Evolutionary conservation across 2,888 invertebrate genomes (phyloP).

Genomic region (Cosmorhoe ocellata): DNA sequence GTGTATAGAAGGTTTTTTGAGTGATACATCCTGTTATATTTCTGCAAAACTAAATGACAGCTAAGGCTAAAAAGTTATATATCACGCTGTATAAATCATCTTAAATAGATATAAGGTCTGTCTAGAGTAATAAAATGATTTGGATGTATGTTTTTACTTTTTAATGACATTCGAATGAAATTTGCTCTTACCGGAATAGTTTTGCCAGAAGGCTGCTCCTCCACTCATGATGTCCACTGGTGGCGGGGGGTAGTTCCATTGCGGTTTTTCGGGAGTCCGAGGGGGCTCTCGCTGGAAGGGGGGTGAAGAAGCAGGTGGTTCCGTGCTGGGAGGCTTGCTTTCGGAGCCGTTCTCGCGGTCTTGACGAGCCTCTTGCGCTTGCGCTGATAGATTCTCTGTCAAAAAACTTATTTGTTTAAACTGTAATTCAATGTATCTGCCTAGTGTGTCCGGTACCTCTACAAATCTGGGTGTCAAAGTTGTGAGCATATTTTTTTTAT

Average conservation of each 20-base stretch:
- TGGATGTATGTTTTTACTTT: too few species aligned
- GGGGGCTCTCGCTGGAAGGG: conserved; percentile 75
- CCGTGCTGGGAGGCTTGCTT: conserved; percentile 74
- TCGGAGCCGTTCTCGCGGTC: conserved; percentile 76
- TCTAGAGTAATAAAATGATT: too few species aligned
- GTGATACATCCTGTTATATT: not conserved
- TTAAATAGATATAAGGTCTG: too few species aligned
- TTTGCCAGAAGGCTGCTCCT: conserved; percentile 94
- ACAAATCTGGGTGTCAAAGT: too few species aligned
- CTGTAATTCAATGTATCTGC: not conserved
- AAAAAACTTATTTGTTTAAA: not conserved
- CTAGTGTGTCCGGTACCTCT: too few species aligned
- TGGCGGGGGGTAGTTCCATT: conserved; percentile 80
- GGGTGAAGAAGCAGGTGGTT: conserved; percentile 70
- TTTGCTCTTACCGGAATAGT: conserved; percentile 89
- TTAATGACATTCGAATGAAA: not conserved
- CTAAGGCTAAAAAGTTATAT: too few species aligned
- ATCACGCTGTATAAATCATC: too few species aligned
- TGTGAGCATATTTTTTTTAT: too few species aligned
- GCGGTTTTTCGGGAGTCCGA: conserved; percentile 76
- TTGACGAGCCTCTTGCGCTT: conserved; percentile 63
- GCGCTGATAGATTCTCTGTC: conserved; percentile 66
- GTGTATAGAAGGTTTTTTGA: conserved; percentile 11
- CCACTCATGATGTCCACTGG: conserved; percentile 90
- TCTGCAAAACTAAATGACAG: too few species aligned